These are phyloP conservation scores for Lasioglossum calceatum DNA, from an alignment of 2,888 invertebrate genomes.

Conservation along the genomic window DNA sequence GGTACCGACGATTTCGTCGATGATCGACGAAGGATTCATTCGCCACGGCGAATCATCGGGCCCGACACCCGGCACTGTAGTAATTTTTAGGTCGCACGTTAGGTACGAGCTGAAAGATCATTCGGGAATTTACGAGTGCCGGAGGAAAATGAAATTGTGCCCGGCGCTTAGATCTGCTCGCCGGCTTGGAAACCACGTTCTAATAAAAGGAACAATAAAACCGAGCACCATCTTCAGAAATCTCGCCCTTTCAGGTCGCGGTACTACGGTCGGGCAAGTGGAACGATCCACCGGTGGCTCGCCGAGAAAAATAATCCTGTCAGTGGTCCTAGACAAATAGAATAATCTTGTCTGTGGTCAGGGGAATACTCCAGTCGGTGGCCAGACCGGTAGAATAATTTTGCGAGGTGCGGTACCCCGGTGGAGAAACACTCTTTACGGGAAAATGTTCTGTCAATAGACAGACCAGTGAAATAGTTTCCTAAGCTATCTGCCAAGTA, in stretches of 20 bases:
- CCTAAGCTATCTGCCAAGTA: not conserved
- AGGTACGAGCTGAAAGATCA: constrained; percentile 20
- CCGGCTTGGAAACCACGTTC: constrained; percentile 28
- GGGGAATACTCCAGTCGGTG: not conserved
- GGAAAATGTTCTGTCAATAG: not conserved
- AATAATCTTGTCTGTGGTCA: not conserved
- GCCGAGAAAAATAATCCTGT: constrained; percentile 6
- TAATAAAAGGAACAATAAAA: constrained; percentile 36
- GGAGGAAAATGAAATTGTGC: constrained; percentile 35
- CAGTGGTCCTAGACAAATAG: not conserved
- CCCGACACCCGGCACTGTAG: not conserved
- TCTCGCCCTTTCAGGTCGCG: constrained; percentile 14
- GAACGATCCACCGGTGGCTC: constrained; percentile 5
- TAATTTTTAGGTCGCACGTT: constrained; percentile 5
- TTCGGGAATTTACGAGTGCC: constrained; percentile 30
- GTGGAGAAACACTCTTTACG: no score
- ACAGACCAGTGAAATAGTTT: not conserved
- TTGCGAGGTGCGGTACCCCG: no score
- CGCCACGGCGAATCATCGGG: constrained; percentile 14
- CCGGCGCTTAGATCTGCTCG: constrained; percentile 23
- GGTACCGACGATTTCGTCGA: not conserved
- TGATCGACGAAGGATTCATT: constrained; percentile 9
- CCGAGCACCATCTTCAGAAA: constrained; percentile 27
- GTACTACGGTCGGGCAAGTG: not conserved
- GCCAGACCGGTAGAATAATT: no score